These are phyloP conservation scores for Phortica variegata DNA, from an alignment of 1,140 invertebrate species.

Conservation along the genomic window DNA sequence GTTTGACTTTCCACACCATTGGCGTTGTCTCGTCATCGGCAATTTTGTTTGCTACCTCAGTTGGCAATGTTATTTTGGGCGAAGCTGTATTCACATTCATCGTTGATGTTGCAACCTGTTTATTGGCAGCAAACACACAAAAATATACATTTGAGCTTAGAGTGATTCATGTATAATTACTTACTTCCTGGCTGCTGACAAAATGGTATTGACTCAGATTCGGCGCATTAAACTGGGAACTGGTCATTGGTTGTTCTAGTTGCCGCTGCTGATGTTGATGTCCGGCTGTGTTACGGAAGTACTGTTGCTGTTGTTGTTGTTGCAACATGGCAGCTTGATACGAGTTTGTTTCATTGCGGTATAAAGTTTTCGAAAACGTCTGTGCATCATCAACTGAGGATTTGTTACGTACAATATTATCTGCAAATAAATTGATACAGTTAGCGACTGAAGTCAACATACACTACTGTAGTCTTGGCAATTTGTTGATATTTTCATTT, in stretches of 20 bases:
- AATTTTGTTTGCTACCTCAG: constrained; percentile 13
- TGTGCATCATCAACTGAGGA: background rate
- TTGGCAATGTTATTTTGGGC: constrained; percentile 15
- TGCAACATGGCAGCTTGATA: too few relatives aligned
- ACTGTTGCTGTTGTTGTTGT: background rate
- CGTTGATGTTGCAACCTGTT: constrained; percentile 25
- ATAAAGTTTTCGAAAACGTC: constrained; percentile 9
- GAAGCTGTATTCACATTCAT: constrained; percentile 8
- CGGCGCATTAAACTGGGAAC: constrained; percentile 58
- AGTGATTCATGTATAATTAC: constrained; percentile 8
- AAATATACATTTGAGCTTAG: background rate
- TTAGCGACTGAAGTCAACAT: too few relatives aligned
- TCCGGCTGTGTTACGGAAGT: background rate
- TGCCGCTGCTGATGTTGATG: background rate
- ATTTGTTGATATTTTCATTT: too few relatives aligned
- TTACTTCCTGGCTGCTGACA: constrained; percentile 62
- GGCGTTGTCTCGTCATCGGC: constrained; percentile 34
- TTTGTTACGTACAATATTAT: too few relatives aligned
- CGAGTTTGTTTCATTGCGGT: too few relatives aligned
- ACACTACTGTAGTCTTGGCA: too few relatives aligned
- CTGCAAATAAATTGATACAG: too few relatives aligned
- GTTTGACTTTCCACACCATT: constrained; percentile 82
- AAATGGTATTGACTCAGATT: constrained; percentile 66
- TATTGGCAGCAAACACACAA: too few relatives aligned
- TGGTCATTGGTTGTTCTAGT: constrained; percentile 19